These are phyloP conservation scores for Amblyopsis rosae DNA, from an alignment of 2,113 vertebrate genomes.

Conservation along the genomic window DNA sequence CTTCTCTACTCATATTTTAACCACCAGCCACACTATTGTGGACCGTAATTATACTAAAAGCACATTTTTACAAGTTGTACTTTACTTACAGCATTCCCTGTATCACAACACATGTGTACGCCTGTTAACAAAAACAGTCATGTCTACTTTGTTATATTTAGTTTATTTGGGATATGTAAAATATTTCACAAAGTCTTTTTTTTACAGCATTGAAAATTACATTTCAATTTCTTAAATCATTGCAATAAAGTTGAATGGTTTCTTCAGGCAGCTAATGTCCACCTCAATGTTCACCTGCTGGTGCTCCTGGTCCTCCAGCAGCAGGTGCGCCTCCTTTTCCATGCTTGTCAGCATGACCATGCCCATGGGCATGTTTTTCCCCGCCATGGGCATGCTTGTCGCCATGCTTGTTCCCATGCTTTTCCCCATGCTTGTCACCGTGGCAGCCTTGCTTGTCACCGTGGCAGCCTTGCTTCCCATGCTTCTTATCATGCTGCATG, in stretches of 20 bases:
- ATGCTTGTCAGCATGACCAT: neutral
- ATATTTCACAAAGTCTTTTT: neutral
- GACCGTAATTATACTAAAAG: too few relatives aligned
- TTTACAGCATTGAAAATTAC: neutral
- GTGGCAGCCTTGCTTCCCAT: neutral
- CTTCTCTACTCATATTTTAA: too few relatives aligned
- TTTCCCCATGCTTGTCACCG: neutral
- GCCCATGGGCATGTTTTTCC: too few relatives aligned
- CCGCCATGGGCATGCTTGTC: neutral
- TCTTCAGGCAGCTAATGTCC: neutral
- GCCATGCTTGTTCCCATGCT: neutral
- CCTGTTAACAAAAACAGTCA: neutral
- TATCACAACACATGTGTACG: too few relatives aligned
- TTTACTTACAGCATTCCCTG: too few relatives aligned
- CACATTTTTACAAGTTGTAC: too few relatives aligned
- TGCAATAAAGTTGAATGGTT: neutral
- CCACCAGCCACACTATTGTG: too few relatives aligned
- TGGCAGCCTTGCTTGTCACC: neutral
- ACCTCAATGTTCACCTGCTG: neutral
- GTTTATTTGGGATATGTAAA: slow-evolving; percentile 16
- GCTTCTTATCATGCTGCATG: neutral
- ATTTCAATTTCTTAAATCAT: too few relatives aligned
- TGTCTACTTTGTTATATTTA: neutral
- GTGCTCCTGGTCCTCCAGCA: neutral
- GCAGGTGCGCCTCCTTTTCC: neutral